A percentile compares a stretch with the other conserved stretches of the same genome.
Conservation (phyloP, 2,888 invertebrate species). For the Ptychoptera contaminata region DNA sequence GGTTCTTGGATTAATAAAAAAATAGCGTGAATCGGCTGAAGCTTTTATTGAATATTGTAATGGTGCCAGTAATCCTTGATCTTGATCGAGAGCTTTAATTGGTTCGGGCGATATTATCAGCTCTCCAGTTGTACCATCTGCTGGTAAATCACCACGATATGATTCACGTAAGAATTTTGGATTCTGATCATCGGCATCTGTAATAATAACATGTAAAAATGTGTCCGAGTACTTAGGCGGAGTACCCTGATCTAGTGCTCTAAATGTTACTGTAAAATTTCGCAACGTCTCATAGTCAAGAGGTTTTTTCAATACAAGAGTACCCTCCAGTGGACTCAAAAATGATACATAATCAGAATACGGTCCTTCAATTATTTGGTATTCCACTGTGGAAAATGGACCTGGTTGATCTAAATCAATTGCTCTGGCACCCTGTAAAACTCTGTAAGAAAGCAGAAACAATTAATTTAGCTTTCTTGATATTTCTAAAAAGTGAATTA, state of each 20-base stretch:
- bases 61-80: constrained; percentile 30
- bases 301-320: constrained; percentile 59
- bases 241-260: constrained; percentile 65
- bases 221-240: constrained; percentile 67
- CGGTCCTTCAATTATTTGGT: constrained; percentile 61
- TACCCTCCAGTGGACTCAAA: constrained; percentile 72
- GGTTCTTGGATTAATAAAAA: constrained; percentile 27
- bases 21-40: constrained; percentile 29
- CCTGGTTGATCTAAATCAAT: constrained; percentile 76
- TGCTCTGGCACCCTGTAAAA: constrained; percentile 64
- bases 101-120: constrained; percentile 54
- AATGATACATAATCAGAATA: constrained; percentile 69
- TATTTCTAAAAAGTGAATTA: constrained; percentile 1
- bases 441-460: constrained; percentile 27
- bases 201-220: constrained; percentile 55
- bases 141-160: constrained; percentile 53
- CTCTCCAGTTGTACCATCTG: constrained; percentile 34
- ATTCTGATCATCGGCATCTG: constrained; percentile 86
- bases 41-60: constrained; percentile 29
- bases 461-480: neutral
- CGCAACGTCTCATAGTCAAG: constrained; percentile 69
- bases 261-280: constrained; percentile 59
- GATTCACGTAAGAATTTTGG: constrained; percentile 64
- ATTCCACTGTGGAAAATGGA: constrained; percentile 73
- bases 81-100: constrained; percentile 62